phyloP scores from a whole-genome alignment of 2,113 vertebrate genomes.

The Lota lota region DNA sequence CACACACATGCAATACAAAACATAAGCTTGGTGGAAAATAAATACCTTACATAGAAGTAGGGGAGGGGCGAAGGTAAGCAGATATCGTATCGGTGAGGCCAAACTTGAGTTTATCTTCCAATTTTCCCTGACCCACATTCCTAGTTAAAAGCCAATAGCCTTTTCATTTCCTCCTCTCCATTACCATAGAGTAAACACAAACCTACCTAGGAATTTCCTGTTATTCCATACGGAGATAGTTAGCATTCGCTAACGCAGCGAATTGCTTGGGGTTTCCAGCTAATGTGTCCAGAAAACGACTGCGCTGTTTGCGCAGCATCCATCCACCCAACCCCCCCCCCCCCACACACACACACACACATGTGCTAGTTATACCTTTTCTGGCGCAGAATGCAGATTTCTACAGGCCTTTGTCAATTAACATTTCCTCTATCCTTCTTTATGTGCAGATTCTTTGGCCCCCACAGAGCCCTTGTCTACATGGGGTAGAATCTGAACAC shows the following conservation, averaged over 20 bases:
- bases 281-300: conserved; percentile 39
- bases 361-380: too few species aligned
- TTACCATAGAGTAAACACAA: conserved; percentile 61
- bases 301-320: conserved; percentile 28
- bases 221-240: conserved; percentile 60
- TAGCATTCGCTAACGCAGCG: conserved; percentile 49
- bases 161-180: conserved; percentile 51
- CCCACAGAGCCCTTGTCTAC: too few species aligned
- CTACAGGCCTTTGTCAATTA: not conserved
- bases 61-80: not conserved
- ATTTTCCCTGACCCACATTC: conserved; percentile 42
- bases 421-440: not conserved
- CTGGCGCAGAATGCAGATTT: not conserved
- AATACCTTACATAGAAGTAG: not conserved
- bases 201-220: conserved; percentile 66
- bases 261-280: conserved; percentile 44
- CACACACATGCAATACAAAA: not conserved
- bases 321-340: conserved; percentile 23
- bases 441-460: too few species aligned
- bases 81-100: conserved; percentile 14
- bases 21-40: not conserved
- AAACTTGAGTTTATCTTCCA: conserved; percentile 25
- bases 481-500: too few species aligned
- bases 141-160: conserved; percentile 40
- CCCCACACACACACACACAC: conserved; percentile 14